Evolutionary conservation across 2,113 vertebrate species (phyloP).

Genomic region (Numenius arquata): DNA sequence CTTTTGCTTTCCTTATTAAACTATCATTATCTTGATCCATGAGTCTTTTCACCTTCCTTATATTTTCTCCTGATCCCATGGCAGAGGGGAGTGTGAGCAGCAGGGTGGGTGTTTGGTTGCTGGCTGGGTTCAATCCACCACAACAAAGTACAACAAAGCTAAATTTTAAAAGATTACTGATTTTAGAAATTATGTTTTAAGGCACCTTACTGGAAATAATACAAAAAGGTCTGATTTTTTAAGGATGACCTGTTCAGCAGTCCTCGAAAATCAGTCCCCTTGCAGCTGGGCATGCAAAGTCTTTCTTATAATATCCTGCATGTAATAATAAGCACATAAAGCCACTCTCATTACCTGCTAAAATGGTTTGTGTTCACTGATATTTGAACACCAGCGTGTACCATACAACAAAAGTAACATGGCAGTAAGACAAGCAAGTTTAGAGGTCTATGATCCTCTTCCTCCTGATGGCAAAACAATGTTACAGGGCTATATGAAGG

Average conservation of each 20-base stretch:
- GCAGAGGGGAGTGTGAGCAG: not conserved
- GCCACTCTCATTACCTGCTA: not conserved
- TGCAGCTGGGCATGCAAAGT: not conserved
- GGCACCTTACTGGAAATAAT: not conserved
- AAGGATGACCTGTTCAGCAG: not conserved
- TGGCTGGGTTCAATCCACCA: accelerated
- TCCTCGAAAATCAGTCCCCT: not conserved
- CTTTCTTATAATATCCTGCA: not conserved
- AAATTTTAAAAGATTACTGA: not conserved
- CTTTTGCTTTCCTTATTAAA: not conserved
- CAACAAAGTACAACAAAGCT: not conserved
- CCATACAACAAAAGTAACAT: not conserved
- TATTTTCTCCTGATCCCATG: not conserved
- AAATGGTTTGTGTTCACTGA: not conserved
- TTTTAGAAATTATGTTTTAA: not conserved
- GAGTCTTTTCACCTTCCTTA: not conserved
- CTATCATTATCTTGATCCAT: not conserved
- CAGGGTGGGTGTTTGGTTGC: not conserved
- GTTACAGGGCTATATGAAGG: not conserved
- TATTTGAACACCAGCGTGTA: not conserved
- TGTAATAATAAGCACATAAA: not conserved
- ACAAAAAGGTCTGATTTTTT: not conserved
- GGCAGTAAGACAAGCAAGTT: not conserved
- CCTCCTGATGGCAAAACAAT: not conserved
- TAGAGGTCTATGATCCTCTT: not conserved